Evolutionary conservation across 2,797 vertebrate species (phyloP), one percentile per base, ranked within the genome.

Genomic region (Cichlasoma orientale): DNA sequence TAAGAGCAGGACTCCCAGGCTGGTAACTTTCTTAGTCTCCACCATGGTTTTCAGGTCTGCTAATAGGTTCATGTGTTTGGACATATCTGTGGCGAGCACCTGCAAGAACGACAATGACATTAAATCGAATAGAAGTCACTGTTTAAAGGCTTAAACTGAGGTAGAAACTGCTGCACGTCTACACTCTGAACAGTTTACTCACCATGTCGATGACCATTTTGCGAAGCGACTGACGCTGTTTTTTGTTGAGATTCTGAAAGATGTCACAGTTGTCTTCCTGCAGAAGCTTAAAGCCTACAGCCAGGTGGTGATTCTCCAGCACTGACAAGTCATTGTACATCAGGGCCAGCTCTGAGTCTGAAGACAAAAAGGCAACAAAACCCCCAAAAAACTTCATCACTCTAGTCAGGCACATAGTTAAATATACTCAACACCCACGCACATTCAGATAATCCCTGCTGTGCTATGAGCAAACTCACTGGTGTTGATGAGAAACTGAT

Each of bases 401-500:
- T 33, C 27, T 56, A 14, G 5, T 52, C 16, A 66, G 50, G 50
- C 50, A 69, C 57, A 59, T 18, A 9, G 14, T 69, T 57, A 58
- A 74, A 78, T 52, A 78, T 69, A 81, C 53, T 63, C 38, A 41
- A 25, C 66, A 18, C 27, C 69, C 69, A 83, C 71, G 4, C 50
- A 71, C 4, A 0, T 59, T 74, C 41, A 59, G 19, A 66, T 70
- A 78, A 77, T 58, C 57, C 31, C 56, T 14, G 27, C 21, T 16
- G 29, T 54, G 59, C 44, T 50, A 8, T 25, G 55, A 50, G 41
- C 36, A 56, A 85, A 93, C 97, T 97, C 91, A 98, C 98, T 97
- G 87, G 97, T 99, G 93, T 97, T 98, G 90, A 99, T 97, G 92
- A 98, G 97, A 83, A 99, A 99, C 93, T 97, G 97, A 92, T 99